These are phyloP conservation scores for Trachelus stipa DNA, from an alignment of 2,888 invertebrate genomes.

Conservation along the genomic window DNA sequence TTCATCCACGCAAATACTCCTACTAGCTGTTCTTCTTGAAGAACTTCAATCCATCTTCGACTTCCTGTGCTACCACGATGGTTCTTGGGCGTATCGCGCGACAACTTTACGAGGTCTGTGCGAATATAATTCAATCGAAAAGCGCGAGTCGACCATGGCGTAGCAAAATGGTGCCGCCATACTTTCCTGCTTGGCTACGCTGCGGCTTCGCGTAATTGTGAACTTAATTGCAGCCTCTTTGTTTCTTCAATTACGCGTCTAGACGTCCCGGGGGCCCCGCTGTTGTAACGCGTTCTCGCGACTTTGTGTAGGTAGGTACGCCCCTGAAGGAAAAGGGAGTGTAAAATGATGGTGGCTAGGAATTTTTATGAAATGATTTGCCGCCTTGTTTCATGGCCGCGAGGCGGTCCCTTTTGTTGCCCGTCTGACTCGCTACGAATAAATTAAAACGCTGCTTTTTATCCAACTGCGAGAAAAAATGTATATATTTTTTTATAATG, in stretches of 20 bases:
- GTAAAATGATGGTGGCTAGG: constrained; percentile 37
- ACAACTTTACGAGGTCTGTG: constrained; percentile 9
- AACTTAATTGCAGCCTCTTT: constrained; percentile 63
- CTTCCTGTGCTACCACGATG: not conserved
- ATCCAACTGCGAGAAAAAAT: constrained; percentile 20
- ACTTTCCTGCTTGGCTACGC: constrained; percentile 40
- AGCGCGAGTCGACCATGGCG: constrained; percentile 38
- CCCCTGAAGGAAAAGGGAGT: constrained; percentile 30
- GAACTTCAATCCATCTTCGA: not conserved
- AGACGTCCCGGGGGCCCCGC: constrained; percentile 35
- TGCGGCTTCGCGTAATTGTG: constrained; percentile 51
- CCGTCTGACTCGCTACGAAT: constrained; percentile 5
- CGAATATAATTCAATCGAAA: constrained; percentile 58
- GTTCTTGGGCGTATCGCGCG: constrained; percentile 1
- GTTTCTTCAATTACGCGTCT: constrained; percentile 64
- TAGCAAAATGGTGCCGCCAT: constrained; percentile 45
- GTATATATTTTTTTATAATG: not conserved
- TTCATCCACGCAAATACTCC: not conserved
- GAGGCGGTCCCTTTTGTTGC: constrained; percentile 18
- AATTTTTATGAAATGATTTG: constrained; percentile 59
- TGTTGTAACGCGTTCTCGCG: constrained; percentile 10
- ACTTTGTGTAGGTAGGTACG: constrained; percentile 22
- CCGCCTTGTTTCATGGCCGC: constrained; percentile 21
- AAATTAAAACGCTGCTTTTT: constrained; percentile 22
- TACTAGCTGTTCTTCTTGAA: not conserved